Percentiles rank a stretch among this genome's conserved stretches.
These are phyloP conservation scores for Cochlearius cochlearius DNA, from an alignment of 2,113 vertebrate genomes.

Conservation along the genomic window DNA sequence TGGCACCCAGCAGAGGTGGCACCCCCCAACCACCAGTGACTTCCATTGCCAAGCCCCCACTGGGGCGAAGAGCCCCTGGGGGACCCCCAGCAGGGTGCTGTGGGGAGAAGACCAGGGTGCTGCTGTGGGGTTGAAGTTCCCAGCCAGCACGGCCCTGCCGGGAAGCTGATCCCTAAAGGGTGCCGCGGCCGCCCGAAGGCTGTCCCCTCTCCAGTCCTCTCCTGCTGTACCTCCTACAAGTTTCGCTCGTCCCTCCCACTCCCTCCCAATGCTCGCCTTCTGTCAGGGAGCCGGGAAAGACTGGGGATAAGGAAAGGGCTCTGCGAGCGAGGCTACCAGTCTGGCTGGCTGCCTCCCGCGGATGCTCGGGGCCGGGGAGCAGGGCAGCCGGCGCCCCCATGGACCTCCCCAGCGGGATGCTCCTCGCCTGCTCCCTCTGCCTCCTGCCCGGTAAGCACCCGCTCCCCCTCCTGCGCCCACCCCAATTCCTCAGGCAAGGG, in stretches of 20 bases:
- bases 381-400: slow-evolving; percentile 69
- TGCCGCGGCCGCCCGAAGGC: background rate
- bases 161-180: slow-evolving; percentile 7
- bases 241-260: slow-evolving; percentile 83
- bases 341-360: slow-evolving; percentile 58
- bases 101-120: background rate
- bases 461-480: rapidly evolving
- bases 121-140: background rate
- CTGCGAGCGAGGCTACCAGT: slow-evolving; percentile 66
- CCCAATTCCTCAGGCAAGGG: background rate
- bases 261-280: slow-evolving; percentile 60
- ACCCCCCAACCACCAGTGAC: background rate
- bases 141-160: background rate
- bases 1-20: background rate
- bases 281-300: slow-evolving; percentile 77
- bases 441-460: slow-evolving; percentile 84
- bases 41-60: background rate
- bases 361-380: slow-evolving; percentile 14
- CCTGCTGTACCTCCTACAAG: slow-evolving; percentile 77
- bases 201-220: background rate
- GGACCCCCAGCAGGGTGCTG: background rate
- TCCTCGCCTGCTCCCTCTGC: slow-evolving; percentile 87
- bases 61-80: rapidly evolving
- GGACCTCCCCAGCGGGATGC: slow-evolving; percentile 82
- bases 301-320: slow-evolving; percentile 75